Conservation (phyloP, 1,140 invertebrate genomes). For the Cyclina sinensis region DNA sequence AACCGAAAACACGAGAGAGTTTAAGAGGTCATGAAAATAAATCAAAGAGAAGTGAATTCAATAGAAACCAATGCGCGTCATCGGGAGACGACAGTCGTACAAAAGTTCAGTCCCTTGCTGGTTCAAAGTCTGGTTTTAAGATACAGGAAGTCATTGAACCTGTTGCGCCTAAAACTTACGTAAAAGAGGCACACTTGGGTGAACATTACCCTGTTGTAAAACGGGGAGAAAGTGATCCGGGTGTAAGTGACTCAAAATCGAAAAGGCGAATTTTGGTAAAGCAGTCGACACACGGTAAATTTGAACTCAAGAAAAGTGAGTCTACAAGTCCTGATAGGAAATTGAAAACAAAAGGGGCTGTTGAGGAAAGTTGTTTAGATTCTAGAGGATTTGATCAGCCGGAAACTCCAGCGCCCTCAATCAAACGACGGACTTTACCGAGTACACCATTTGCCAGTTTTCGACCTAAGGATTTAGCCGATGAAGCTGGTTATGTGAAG, state of each 20-base stretch:
- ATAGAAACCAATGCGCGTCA: background rate
- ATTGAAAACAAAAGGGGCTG: background rate
- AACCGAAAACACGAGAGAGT: background rate
- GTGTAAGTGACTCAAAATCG: background rate
- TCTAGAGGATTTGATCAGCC: background rate
- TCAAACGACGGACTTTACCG: background rate
- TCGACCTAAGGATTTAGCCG: background rate
- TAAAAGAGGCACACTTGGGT: background rate
- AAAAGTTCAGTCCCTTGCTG: background rate
- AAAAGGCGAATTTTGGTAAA: background rate
- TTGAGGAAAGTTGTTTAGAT: background rate
- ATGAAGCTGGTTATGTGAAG: background rate
- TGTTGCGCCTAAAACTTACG: background rate
- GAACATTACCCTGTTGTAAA: background rate
- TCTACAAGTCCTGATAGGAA: background rate
- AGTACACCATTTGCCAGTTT: background rate
- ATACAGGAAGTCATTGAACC: background rate
- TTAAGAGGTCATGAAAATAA: background rate
- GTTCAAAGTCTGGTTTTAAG: background rate
- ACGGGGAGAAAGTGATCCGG: background rate
- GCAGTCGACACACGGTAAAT: constrained; percentile 18
- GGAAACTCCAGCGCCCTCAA: background rate
- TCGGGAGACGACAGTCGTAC: background rate
- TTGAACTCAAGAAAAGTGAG: background rate
- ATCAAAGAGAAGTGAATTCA: background rate